Conservation (phyloP, 2,797 vertebrate species). For the Nyctalus aviator region DNA sequence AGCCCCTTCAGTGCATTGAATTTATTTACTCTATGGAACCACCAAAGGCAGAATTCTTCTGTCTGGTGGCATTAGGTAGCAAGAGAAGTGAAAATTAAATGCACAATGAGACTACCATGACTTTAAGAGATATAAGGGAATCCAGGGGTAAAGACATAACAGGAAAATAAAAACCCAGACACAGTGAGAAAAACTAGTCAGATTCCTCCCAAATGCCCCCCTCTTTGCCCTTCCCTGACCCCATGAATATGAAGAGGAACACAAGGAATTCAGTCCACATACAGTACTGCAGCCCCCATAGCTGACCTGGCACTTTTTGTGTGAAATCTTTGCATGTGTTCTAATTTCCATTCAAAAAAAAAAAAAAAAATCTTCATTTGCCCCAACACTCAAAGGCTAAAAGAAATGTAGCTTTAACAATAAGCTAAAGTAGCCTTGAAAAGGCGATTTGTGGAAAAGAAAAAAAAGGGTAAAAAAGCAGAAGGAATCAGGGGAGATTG, state of each 20-base stretch:
- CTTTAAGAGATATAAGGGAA: neutral
- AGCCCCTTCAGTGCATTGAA: neutral
- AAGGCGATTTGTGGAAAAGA: neutral
- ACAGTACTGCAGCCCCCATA: too few relatives aligned
- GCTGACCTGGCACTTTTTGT: too few relatives aligned
- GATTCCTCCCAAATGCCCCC: neutral
- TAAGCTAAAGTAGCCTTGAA: neutral
- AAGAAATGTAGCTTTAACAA: neutral
- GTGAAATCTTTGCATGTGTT: neutral
- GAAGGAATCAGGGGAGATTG: rapidly evolving
- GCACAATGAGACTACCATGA: neutral
- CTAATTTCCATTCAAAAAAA: neutral
- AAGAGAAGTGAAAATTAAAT: neutral
- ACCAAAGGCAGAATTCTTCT: neutral
- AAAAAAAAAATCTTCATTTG: neutral
- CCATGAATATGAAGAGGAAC: neutral
- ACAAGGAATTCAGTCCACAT: neutral
- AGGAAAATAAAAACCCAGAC: neutral
- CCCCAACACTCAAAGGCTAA: neutral
- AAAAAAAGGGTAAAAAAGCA: neutral
- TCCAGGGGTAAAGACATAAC: neutral
- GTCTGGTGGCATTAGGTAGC: neutral
- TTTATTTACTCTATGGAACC: neutral
- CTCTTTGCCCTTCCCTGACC: neutral
- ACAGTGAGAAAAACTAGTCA: neutral